Base-by-base conservation (phyloP, 2,113 vertebrate species). In the Callipepla squamata region DNA sequence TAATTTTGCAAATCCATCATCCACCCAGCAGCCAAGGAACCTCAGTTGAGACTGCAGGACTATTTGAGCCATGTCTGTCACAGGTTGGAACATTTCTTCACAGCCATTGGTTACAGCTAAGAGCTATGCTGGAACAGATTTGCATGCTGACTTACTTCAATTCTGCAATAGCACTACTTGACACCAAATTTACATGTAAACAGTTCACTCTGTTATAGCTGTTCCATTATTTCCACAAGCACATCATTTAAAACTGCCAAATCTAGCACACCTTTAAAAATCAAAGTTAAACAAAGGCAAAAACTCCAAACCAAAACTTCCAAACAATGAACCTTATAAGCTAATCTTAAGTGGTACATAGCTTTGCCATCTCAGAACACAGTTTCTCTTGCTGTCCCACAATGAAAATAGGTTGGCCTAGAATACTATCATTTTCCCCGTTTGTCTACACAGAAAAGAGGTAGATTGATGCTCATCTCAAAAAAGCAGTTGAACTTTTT, bases 321-420 rank as follows among this genome's bases (percentile, higher is more conserved):
- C 45, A 63, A 94, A 61, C n/a, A 26, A 59, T 28, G 5, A 78
- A 7, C 13, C 17, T 44, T 40, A 51, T 53, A 70, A 77, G n/a
- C 9, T 74, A 75, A 40, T 19, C 1, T n/a, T 2, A 58, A 57
- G 5, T 6, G 51, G 19, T 0, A 0, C 18, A 19, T 13, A 65
- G 9, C 14, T 48, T 13, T 45, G 2, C 25, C 23, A 67, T 9
- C 13, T 45, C 30, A 58, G 10, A 80, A n/a, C 26, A 69, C 6
- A 66, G 26, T 17, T 78, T 58, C 74, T 40, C 13, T 74, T 75
- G 2, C 6, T 62, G 17, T 36, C 26, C 4, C 30, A 53, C 5
- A 4, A 45, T 9, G 3, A 5, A 77, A 90, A 53, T 5, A 53
- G 4, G 18, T 59, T 26, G 4, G 53, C 38, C 28, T 65, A 42